Conservation (phyloP, 1,140 invertebrate genomes). For the Nasonia vitripennis region DNA sequence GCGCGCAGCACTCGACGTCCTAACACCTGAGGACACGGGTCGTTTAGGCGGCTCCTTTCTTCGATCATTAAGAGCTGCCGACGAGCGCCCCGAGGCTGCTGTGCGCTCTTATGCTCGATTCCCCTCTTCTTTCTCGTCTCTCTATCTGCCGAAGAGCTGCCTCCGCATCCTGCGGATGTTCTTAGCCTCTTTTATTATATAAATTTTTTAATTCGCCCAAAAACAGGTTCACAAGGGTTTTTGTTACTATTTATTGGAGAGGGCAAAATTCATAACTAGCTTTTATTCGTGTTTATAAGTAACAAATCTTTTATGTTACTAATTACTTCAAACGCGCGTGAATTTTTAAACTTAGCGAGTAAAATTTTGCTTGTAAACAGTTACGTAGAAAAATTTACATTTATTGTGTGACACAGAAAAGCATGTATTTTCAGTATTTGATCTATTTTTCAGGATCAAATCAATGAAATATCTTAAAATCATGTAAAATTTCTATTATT, state of each 20-base stretch:
- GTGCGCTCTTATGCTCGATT: constrained; percentile 39
- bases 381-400: too few relatives aligned
- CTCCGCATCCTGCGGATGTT: background rate
- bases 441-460: too few relatives aligned
- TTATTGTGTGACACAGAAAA: too few relatives aligned
- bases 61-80: constrained; percentile 71
- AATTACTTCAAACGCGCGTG: too few relatives aligned
- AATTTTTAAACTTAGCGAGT: too few relatives aligned
- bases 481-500: too few relatives aligned
- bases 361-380: too few relatives aligned
- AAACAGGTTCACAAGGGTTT: background rate
- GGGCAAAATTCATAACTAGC: background rate
- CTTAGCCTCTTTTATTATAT: background rate
- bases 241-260: background rate
- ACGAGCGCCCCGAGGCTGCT: constrained; percentile 57
- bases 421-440: too few relatives aligned
- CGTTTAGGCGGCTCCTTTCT: constrained; percentile 74
- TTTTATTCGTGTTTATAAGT: background rate
- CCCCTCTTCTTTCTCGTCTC: constrained; percentile 4
- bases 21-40: constrained; percentile 73
- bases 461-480: too few relatives aligned
- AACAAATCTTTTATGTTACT: too few relatives aligned
- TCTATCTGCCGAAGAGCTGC: background rate
- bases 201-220: background rate
- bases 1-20: constrained; percentile 55